Evolutionary conservation across 2,797 vertebrate species (phyloP), one percentile per base, ranked within the genome.

Genomic region (Danio choprae): DNA sequence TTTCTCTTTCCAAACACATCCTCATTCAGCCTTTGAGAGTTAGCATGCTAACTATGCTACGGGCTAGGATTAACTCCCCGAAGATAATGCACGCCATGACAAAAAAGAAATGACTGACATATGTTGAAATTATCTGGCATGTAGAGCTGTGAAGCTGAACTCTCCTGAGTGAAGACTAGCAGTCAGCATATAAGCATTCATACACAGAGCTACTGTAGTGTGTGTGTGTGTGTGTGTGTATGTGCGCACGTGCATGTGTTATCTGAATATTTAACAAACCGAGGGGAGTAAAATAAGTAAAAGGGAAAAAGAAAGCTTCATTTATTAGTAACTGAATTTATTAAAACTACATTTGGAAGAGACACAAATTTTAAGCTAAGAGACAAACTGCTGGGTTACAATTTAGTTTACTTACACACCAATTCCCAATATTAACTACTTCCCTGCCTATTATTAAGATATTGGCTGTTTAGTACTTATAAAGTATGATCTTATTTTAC

Each of bases 1-100:
- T 79, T 72, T 44, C 16, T 13, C 38, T 63, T 79, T 79, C 58
- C 58, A 63, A 63, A 79, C 36, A 79, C 67, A 62, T 44, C 44
- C 46, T 62, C 44, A 18, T 77, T 70, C 56, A 53, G 44, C 18
- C 67, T 51, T 63, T 71, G 46, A 71, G 46, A 51, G 68, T 62
- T 62, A 62, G 67, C 55, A 71, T 71, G 58, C 68, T 70, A 60
- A 69, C 55, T 69, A 41, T 48, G 65, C 76, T 78, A 41, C 12
- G 44, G 55, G 76, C 55, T 60, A 59, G 56, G 29, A 69, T 48
- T 16, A 60, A 78, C 29, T 78, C 65, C 43, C 65, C 60, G 12
- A 15, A 4, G 38, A 62, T 79, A 55, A 36, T 12, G 36, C 12
- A 63, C 53, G 18, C 40, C 46, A 44, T 13, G 9, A 63, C 36